phyloP scores from a whole-genome alignment of 2,888 invertebrate genomes.

The Drosophila koepferae region DNA sequence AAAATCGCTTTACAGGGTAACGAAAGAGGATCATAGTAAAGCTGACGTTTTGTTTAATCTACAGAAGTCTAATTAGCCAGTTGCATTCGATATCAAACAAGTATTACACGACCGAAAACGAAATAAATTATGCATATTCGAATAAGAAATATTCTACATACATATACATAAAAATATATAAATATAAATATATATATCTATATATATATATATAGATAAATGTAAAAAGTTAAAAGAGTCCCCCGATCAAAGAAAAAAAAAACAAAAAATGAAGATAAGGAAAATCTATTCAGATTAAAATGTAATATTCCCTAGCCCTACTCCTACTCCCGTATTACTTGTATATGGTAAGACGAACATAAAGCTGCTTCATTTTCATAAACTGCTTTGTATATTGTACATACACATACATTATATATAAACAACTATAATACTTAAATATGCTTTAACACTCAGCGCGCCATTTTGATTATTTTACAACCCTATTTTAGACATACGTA shows the following conservation, averaged over 20 bases:
- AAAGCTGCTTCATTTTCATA: slow-evolving; percentile 59
- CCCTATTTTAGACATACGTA: slow-evolving; percentile 25
- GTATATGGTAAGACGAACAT: slow-evolving; percentile 29
- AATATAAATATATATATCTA: slow-evolving; percentile 41
- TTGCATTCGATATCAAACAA: slow-evolving; percentile 66
- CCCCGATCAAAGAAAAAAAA: slow-evolving; percentile 24
- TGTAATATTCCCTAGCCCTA: slow-evolving; percentile 39
- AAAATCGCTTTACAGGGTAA: slow-evolving; percentile 11
- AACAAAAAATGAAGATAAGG: not conserved
- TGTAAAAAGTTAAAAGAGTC: slow-evolving; percentile 65
- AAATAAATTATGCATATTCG: slow-evolving; percentile 54
- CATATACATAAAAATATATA: slow-evolving; percentile 26
- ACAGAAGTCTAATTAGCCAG: slow-evolving; percentile 57
- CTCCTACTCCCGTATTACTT: slow-evolving; percentile 22
- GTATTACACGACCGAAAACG: slow-evolving; percentile 64
- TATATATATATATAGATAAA: slow-evolving; percentile 45
- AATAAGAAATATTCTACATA: slow-evolving; percentile 42
- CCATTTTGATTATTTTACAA: slow-evolving; percentile 31
- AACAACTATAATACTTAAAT: slow-evolving; percentile 41
- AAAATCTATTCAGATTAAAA: slow-evolving; percentile 25
- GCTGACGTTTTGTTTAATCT: slow-evolving; percentile 32
- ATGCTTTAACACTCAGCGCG: slow-evolving; percentile 53
- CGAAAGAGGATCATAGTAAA: not conserved
- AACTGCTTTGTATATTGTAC: slow-evolving; percentile 68
- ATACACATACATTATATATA: slow-evolving; percentile 45